Evolutionary conservation across 2,113 vertebrate genomes (phyloP).

Genomic region (Isurus oxyrinchus): DNA sequence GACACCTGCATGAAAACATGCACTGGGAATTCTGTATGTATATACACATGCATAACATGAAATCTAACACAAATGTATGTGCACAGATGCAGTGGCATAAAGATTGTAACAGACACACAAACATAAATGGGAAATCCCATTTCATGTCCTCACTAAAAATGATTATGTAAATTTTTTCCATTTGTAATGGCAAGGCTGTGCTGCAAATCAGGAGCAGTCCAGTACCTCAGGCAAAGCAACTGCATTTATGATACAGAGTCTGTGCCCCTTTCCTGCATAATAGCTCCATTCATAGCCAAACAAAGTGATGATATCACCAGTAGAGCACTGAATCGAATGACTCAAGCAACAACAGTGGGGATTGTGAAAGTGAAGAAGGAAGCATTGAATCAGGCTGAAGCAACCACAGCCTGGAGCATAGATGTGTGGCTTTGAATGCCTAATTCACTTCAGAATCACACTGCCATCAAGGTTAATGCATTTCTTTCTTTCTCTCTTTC

Average conservation of each 20-base stretch:
- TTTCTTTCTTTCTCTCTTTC: not conserved
- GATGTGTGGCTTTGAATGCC: slow-evolving; percentile 6
- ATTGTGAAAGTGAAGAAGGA: slow-evolving; percentile 29
- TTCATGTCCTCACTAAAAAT: not conserved
- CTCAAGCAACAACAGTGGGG: slow-evolving; percentile 8
- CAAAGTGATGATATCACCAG: slow-evolving; percentile 36
- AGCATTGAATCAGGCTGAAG: slow-evolving; percentile 23
- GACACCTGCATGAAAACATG: not conserved
- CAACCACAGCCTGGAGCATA: not conserved
- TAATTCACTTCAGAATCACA: slow-evolving; percentile 8
- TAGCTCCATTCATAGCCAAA: slow-evolving; percentile 20
- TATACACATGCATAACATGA: not conserved
- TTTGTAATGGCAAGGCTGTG: not conserved
- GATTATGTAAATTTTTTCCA: slow-evolving; percentile 26
- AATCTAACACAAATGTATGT: not conserved
- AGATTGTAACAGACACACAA: not conserved
- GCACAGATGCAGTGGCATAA: not conserved
- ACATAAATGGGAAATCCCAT: not conserved
- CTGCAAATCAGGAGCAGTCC: not conserved
- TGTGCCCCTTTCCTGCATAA: slow-evolving; percentile 13
- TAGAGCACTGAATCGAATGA: slow-evolving; percentile 20
- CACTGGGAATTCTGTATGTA: not conserved
- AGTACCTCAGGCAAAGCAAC: not conserved
- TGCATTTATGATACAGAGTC: not conserved
- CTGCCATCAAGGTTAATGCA: slow-evolving; percentile 13